These are phyloP conservation scores for Rhizomys pruinosus DNA, from an alignment of 2,113 vertebrate species.

Conservation along the genomic window DNA sequence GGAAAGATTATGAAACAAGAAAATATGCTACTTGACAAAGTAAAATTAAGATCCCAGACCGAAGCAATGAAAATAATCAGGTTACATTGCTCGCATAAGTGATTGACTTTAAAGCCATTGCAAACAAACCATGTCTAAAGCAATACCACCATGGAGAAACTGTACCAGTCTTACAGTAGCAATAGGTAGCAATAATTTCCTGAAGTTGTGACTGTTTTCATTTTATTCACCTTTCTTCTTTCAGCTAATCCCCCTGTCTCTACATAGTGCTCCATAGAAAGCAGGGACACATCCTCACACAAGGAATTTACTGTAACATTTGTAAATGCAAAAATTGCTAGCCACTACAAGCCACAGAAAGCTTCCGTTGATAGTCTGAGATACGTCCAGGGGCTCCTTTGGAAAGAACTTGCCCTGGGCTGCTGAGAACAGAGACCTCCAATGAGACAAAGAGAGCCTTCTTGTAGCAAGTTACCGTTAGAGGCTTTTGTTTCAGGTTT, in stretches of 20 bases:
- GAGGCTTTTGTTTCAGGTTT: too few relatives aligned
- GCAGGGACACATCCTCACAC: neutral
- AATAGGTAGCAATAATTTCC: neutral
- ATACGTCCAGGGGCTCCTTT: too few relatives aligned
- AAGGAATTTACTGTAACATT: neutral
- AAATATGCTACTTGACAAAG: neutral
- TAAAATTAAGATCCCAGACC: neutral
- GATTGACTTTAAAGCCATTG: neutral
- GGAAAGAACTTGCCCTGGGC: neutral
- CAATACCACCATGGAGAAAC: neutral
- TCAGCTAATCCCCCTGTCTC: neutral
- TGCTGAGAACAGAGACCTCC: neutral
- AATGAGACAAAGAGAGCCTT: too few relatives aligned
- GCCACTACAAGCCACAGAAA: too few relatives aligned
- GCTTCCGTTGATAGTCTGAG: neutral
- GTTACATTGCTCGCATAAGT: neutral
- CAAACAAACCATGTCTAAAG: neutral
- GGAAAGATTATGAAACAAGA: neutral
- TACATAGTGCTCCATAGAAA: neutral
- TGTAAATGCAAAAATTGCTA: neutral
- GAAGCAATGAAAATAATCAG: neutral
- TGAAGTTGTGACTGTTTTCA: neutral
- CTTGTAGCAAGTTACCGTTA: too few relatives aligned
- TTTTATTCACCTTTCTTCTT: too few relatives aligned
- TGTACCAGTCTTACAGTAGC: neutral